Base-by-base conservation (phyloP, 2,888 invertebrate species). In the Phalangium opilio region DNA sequence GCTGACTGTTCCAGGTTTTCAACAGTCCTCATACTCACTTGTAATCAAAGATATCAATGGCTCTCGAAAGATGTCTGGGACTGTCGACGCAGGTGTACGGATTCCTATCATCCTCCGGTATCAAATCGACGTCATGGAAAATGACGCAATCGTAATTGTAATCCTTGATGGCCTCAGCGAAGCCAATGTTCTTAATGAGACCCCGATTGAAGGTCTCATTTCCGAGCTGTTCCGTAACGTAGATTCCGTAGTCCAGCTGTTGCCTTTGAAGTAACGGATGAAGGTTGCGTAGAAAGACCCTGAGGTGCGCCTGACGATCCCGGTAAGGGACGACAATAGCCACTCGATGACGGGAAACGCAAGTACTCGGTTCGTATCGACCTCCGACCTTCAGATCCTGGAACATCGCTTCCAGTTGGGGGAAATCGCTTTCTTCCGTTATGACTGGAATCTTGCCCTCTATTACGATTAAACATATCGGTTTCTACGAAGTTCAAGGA, bases 151-250 rank as follows among this genome's bases (percentile, higher is more conserved):
- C 67, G 55, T 65, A 73, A 43, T 67, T 62, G 55, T 69, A 65
- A 32, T 64, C 59, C 55, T 83, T 82, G 63, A 83, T 72, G 18
- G 91, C 89, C 69, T 96, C 95, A 56, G 75, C 74, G 67, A 81
- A 95, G 8, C 96, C 96, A 18, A 96, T 81, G 69, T 98, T 98
- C 86, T 98, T 87, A 55, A 98, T 72, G 74, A 86, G 83, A 3
- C 91, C 96, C 49, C 90, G 77, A 69, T 95, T 95, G 69, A 95
- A 95, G 38, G 56, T 57, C 7, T 51, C 51, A 33, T 27, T 27
- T 27, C 80, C 82, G n/a, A n/a, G n/a, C 72, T 93, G 90, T 69
- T 96, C 95, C 33, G 95, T 74, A 42, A 95, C 75, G 66, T 83
- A 90, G 62, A 96, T 86, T 49, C 85, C 83, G 67, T 95, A 96